Evolutionary conservation across 2,113 vertebrate species (phyloP).

Genomic region (Callopanchax toddi): DNA sequence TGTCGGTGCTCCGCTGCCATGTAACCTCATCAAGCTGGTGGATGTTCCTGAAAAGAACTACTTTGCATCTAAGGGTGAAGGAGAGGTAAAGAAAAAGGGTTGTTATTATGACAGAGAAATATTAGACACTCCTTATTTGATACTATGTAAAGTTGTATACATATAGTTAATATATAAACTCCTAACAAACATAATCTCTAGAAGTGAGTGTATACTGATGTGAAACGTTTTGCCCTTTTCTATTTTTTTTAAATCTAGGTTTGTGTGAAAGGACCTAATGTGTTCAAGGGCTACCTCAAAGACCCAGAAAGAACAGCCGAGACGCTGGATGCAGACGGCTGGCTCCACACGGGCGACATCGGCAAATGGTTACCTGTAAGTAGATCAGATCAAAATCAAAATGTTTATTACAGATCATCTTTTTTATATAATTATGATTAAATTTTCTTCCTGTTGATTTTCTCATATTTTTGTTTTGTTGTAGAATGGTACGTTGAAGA

Average conservation of each 20-base stretch:
- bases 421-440: no score
- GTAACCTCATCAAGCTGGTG: slow-evolving; percentile 93
- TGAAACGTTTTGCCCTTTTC: neutral
- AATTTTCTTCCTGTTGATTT: neutral
- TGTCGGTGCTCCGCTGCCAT: slow-evolving; percentile 94
- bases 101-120: neutral
- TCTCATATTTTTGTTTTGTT: slow-evolving; percentile 6
- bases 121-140: neutral
- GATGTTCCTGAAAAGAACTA: slow-evolving; percentile 98
- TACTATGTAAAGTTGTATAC: neutral
- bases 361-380: slow-evolving; percentile 94
- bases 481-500: slow-evolving; percentile 95
- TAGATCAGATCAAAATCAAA: slow-evolving; percentile 12
- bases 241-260: slow-evolving; percentile 80
- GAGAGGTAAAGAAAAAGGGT: slow-evolving; percentile 83
- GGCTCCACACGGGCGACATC: slow-evolving; percentile 98
- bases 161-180: no score
- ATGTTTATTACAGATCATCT: no score
- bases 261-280: slow-evolving; percentile 96
- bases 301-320: slow-evolving; percentile 89
- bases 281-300: slow-evolving; percentile 98
- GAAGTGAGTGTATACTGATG: neutral
- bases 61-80: slow-evolving; percentile 92
- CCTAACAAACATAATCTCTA: no score
- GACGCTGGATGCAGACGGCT: slow-evolving; percentile 89